Evolutionary conservation across 1,140 invertebrate genomes (phyloP).

Genomic region (Leucophenga varia): DNA sequence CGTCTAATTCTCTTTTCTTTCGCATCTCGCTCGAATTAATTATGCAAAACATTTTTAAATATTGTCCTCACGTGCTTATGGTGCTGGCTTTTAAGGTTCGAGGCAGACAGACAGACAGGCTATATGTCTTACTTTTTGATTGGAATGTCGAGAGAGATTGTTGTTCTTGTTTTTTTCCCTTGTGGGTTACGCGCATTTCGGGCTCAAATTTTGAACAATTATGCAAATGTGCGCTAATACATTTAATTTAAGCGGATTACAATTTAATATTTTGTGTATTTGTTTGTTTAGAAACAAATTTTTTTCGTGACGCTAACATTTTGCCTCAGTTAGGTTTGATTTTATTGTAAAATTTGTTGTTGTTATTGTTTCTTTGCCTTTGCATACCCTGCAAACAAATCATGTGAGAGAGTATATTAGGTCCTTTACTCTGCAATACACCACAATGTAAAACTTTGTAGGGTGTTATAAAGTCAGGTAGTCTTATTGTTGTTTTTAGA

Average conservation of each 20-base stretch:
- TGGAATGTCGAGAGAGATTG: conserved; percentile 31
- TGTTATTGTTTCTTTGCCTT: conserved; percentile 9
- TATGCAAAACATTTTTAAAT: conserved; percentile 57
- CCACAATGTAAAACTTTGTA: no score
- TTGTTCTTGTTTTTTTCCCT: conserved; percentile 6
- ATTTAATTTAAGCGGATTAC: conserved; percentile 56
- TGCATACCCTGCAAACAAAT: no score
- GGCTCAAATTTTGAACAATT: conserved; percentile 37
- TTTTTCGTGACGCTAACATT: no score
- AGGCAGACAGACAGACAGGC: no score
- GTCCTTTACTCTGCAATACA: no score
- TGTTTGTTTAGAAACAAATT: conserved; percentile 13
- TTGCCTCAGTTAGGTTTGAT: not conserved
- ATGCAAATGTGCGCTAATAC: conserved; percentile 55
- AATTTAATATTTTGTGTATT: conserved; percentile 55
- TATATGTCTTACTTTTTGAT: conserved; percentile 35
- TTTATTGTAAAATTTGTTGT: conserved; percentile 18
- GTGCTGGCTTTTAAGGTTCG: conserved; percentile 29
- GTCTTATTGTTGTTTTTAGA: no score
- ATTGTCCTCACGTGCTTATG: conserved; percentile 53
- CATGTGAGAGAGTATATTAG: no score
- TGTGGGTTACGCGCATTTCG: conserved; percentile 8
- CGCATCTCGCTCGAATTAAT: conserved; percentile 38
- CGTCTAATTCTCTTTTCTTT: not conserved
- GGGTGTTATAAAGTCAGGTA: no score